These are phyloP conservation scores for Tachysurus fulvidraco DNA, from an alignment of 2,113 vertebrate genomes.

Conservation along the genomic window DNA sequence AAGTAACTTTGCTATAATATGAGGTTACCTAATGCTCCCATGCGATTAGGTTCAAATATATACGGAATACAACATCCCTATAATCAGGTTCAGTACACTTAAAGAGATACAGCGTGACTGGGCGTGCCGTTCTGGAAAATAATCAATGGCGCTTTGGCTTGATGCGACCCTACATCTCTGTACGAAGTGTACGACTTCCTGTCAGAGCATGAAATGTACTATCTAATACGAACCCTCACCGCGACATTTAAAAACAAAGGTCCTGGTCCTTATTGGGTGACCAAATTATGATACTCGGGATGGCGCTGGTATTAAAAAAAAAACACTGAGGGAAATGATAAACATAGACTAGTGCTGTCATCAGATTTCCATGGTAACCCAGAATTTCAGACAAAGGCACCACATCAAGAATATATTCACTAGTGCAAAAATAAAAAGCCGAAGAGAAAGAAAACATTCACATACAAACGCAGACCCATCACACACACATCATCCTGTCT, in stretches of 20 bases:
- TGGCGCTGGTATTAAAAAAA: not conserved
- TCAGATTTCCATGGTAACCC: slow-evolving; percentile 33
- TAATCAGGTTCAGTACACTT: not conserved
- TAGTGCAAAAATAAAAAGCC: not conserved
- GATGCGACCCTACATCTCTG: not conserved
- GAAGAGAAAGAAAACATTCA: not conserved
- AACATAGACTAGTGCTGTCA: slow-evolving; percentile 9
- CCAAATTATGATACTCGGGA: not conserved
- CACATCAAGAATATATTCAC: slow-evolving; percentile 6
- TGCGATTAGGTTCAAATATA: not conserved
- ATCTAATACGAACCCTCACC: not conserved
- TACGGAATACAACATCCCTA: not conserved
- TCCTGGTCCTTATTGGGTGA: not conserved
- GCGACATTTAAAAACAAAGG: not conserved
- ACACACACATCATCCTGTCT: not conserved
- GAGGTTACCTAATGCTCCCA: not conserved
- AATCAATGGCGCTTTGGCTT: not conserved
- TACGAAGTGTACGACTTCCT: not conserved
- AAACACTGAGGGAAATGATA: not conserved
- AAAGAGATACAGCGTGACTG: not conserved
- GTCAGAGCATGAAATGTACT: not conserved
- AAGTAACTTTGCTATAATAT: not conserved
- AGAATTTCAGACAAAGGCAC: slow-evolving; percentile 8
- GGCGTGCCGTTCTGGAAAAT: not conserved
- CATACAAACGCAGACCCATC: not conserved